These are phyloP conservation scores for Cetoscarus ocellatus DNA, from an alignment of 2,797 vertebrate species.

Conservation along the genomic window DNA sequence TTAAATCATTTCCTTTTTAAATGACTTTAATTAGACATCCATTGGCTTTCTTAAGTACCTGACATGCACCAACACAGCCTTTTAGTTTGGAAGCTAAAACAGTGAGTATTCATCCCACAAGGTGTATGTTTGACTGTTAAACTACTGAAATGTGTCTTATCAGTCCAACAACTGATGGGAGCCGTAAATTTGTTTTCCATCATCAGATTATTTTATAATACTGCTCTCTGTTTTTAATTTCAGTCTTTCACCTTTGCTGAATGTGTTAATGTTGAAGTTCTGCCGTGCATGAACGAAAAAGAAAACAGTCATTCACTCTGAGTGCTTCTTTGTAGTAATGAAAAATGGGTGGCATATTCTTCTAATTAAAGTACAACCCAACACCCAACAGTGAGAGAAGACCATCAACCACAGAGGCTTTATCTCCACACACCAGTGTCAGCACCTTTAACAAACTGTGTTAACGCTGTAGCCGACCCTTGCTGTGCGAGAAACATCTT, in stretches of 20 bases:
- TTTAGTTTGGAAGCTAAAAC: too few relatives aligned
- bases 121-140: too few relatives aligned
- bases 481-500: constrained; percentile 48
- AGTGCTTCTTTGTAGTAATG: not conserved
- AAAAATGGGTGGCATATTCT: not conserved
- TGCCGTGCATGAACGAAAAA: not conserved
- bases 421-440: not conserved
- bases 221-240: too few relatives aligned
- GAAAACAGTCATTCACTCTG: not conserved
- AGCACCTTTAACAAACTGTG: constrained; percentile 14
- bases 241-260: not conserved
- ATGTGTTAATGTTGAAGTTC: not conserved
- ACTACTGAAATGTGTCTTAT: not conserved
- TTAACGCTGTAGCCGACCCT: constrained; percentile 30
- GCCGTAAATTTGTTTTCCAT: too few relatives aligned
- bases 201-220: too few relatives aligned
- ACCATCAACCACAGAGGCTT: not conserved
- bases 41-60: too few relatives aligned
- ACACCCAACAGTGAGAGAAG: constrained; percentile 3
- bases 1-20: not conserved
- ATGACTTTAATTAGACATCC: too few relatives aligned
- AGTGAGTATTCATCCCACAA: too few relatives aligned
- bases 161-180: not conserved
- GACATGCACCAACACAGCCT: too few relatives aligned
- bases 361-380: not conserved